Conservation (phyloP, 2,797 vertebrate genomes). For the Lepidocolaptes lacrymiger region DNA sequence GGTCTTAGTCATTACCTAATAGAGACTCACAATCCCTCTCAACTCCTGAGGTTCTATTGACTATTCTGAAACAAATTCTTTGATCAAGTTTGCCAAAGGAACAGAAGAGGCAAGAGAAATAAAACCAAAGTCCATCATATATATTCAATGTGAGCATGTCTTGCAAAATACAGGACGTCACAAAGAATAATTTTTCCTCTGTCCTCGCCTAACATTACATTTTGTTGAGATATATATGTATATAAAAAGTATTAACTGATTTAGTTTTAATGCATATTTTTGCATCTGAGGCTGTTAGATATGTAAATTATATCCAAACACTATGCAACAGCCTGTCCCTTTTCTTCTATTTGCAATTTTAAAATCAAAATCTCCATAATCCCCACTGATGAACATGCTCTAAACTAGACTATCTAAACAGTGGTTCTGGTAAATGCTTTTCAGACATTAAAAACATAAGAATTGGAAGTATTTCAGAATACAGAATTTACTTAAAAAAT, state of each 20-base stretch:
- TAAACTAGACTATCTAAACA: neutral
- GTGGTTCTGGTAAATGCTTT: neutral
- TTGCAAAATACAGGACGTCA: neutral
- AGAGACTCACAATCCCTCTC: neutral
- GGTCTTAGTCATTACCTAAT: neutral
- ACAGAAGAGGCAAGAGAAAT: slow-evolving; percentile 8
- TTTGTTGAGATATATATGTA: neutral
- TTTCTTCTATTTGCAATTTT: neutral
- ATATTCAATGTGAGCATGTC: neutral
- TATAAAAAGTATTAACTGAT: neutral
- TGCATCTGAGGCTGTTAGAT: neutral
- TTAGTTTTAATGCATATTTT: neutral
- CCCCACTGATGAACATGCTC: neutral
- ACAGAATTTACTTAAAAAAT: neutral
- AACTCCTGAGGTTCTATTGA: neutral
- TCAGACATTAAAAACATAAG: neutral
- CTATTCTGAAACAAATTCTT: slow-evolving; percentile 10
- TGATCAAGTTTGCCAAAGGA: neutral
- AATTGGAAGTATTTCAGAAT: neutral
- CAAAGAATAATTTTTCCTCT: neutral
- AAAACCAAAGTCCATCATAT: neutral
- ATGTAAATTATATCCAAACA: neutral
- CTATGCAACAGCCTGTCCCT: neutral
- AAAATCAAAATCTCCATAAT: neutral
- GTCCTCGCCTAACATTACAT: neutral